Evolutionary conservation across 2,888 invertebrate genomes (phyloP), one percentile per base, ranked within the genome.

Genomic region (Drosophila basisetae): DNA sequence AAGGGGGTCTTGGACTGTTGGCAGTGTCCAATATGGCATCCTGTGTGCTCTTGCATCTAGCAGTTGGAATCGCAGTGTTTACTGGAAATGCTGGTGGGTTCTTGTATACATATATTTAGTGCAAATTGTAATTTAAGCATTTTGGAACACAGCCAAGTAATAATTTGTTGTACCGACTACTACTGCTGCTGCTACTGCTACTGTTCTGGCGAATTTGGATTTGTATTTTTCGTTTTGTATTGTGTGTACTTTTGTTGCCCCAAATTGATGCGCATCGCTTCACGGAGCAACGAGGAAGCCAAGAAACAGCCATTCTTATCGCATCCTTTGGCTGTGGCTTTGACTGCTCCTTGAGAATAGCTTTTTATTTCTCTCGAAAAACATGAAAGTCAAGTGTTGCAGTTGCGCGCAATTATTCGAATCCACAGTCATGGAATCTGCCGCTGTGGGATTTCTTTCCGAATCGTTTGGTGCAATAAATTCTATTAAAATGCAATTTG

Each of bases 401-500:
- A 89, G 87, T 83, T 76, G 73, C 77, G 68, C 68, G 68, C 68
- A 68, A 68, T 68, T 68, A 68, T 68, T 68, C 52, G 68, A 43
- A 52, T 43, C 58, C 60, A 41, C 41, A 55, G 62, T 13, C 56
- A 28, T 31, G 41, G 62, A 31, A 11, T 25, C 56, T 25, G 25
- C 65, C 68, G 64, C 71, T 74, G 61, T 66, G 67, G 73, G 69
- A 75, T 74, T 74, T 79, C 74, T 64, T 68, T 73, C 68, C 70
- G 77, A 74, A 74, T 73, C 72, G 84, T 77, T 84, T 83, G 80
- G 78, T 75, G 83, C 90, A 88, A 88, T 90, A 88, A 88, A 88
- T 88, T 88, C 90, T 83, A 90, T 88, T 88, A 90, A 88, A 88
- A 88, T 90, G 88, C 87, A 88, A 88, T 88, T 88, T 90, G 90